Evolutionary conservation across 2,797 vertebrate species (phyloP).

Genomic region (Carapus acus): DNA sequence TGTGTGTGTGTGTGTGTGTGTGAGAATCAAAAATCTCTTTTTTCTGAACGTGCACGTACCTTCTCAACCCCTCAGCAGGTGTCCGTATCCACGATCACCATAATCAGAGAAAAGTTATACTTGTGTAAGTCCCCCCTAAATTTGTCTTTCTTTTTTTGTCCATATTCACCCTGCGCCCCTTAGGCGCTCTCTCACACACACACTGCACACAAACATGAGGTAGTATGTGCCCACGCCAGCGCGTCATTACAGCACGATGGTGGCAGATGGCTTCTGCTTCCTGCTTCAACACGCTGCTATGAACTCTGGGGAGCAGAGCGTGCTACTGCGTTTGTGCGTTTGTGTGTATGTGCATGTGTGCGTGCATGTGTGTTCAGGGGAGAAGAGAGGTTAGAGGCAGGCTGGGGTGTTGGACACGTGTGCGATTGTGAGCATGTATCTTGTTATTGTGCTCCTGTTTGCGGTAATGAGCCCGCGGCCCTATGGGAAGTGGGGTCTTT

Average conservation of each 20-base stretch:
- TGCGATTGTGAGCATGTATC: conserved; percentile 1
- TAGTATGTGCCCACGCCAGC: neutral
- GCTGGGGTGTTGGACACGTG: conserved; percentile 1
- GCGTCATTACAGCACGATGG: conserved; percentile 25
- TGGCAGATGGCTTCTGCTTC: conserved; percentile 55
- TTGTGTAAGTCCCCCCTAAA: neutral
- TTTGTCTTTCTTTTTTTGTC: neutral
- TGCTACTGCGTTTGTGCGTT: neutral
- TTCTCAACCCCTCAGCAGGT: too few species aligned
- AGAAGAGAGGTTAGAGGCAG: conserved; percentile 4
- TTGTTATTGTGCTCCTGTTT: conserved; percentile 19
- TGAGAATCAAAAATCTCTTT: too few species aligned
- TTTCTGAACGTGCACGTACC: too few species aligned
- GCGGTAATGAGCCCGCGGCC: conserved; percentile 42
- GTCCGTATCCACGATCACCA: neutral
- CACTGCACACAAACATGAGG: neutral
- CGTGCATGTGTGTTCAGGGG: conserved; percentile 17
- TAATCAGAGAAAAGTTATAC: neutral
- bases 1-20: too few species aligned
- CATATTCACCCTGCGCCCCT: neutral
- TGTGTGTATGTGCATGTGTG: neutral
- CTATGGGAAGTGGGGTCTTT: conserved; percentile 46
- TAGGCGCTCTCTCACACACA: neutral
- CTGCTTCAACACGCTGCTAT: conserved; percentile 52
- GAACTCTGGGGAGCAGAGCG: conserved; percentile 50